These are phyloP conservation scores for Takifugu ocellatus DNA, from an alignment of 2,797 vertebrate genomes.

Conservation along the genomic window DNA sequence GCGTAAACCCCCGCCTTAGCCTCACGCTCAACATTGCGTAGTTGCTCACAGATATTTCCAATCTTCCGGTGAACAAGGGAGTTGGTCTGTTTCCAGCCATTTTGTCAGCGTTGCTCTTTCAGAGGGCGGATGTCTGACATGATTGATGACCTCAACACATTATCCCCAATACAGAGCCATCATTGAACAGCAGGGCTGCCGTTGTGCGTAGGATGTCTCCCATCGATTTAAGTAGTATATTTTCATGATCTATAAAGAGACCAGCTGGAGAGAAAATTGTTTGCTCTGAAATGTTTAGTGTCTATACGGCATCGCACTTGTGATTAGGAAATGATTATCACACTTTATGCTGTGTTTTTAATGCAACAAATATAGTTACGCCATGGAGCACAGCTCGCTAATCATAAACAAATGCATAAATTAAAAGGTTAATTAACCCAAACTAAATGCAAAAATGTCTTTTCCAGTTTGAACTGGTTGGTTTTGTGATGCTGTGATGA, in stretches of 20 bases:
- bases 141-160: constrained; percentile 77
- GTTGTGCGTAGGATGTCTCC: constrained; percentile 74
- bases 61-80: constrained; percentile 9
- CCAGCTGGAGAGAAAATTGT: constrained; percentile 75
- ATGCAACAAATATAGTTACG: constrained; percentile 35
- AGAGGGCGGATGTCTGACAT: constrained; percentile 58
- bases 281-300: constrained; percentile 72
- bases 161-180: constrained; percentile 73
- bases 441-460: not conserved
- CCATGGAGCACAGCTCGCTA: constrained; percentile 29
- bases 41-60: constrained; percentile 23
- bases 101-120: constrained; percentile 24
- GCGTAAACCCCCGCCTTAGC: constrained; percentile 28
- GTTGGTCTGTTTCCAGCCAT: constrained; percentile 43
- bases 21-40: constrained; percentile 18
- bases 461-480: not conserved
- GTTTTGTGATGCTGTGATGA: no score
- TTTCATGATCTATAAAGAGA: constrained; percentile 79
- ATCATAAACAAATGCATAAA: constrained; percentile 25
- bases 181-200: constrained; percentile 75
- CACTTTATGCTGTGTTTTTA: constrained; percentile 28
- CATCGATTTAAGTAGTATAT: constrained; percentile 77
- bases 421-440: constrained; percentile 23
- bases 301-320: constrained; percentile 59
- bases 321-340: constrained; percentile 66